phyloP scores from a whole-genome alignment of 2,888 invertebrate genomes.

The Caenorhabditis angaria region DNA sequence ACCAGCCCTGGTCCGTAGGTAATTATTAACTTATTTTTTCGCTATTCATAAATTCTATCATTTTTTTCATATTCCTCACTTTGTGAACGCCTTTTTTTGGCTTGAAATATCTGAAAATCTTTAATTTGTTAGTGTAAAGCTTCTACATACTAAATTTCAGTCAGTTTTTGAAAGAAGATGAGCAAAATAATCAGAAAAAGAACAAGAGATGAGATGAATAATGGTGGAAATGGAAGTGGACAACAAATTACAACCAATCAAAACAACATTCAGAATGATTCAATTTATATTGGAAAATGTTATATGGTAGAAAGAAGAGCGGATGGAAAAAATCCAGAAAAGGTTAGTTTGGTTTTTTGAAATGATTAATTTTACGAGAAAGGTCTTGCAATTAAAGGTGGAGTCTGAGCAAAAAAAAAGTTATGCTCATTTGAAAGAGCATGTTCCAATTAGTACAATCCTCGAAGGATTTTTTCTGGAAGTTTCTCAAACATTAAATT shows the following conservation, averaged over 20 bases:
- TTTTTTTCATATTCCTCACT: neutral
- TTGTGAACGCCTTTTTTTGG: neutral
- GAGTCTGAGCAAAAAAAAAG: too few relatives aligned
- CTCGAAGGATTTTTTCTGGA: too few relatives aligned
- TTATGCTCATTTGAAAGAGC: too few relatives aligned
- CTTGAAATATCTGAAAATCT: neutral
- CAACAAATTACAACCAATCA: neutral
- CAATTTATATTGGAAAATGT: constrained; percentile 10
- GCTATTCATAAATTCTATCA: too few relatives aligned
- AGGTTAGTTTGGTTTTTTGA: neutral
- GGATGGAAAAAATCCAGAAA: neutral
- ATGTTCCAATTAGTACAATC: too few relatives aligned
- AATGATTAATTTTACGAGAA: neutral
- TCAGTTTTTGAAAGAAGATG: constrained; percentile 13
- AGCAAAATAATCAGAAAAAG: constrained; percentile 27
- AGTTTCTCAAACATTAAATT: too few relatives aligned
- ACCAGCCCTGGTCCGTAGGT: too few relatives aligned
- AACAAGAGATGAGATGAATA: constrained; percentile 12
- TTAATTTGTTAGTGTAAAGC: neutral
- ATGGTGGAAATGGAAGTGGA: neutral
- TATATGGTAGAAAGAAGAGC: constrained; percentile 25
- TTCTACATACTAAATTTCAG: neutral
- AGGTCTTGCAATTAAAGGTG: neutral
- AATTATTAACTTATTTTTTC: too few relatives aligned
- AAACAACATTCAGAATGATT: neutral